phyloP scores from a whole-genome alignment of 2,888 invertebrate species.

The Cerastoderma edule region DNA sequence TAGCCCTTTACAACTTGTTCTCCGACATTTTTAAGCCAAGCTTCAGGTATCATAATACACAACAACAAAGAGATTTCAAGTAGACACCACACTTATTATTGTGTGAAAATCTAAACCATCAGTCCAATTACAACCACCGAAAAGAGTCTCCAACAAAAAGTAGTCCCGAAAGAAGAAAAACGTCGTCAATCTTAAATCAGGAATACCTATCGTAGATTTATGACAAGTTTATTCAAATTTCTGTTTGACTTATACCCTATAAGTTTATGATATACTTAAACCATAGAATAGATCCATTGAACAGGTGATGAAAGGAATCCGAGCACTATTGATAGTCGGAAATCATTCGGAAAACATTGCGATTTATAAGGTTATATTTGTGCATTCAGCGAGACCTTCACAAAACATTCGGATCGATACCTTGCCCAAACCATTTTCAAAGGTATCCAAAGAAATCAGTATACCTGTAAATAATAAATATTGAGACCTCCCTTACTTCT shows the following conservation, averaged over 20 bases:
- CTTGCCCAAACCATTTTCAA: background rate
- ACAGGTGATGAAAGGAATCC: conserved; percentile 15
- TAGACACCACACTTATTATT: conserved; percentile 4
- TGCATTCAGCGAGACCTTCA: conserved; percentile 17
- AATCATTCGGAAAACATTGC: conserved; percentile 14
- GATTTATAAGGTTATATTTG: conserved; percentile 16
- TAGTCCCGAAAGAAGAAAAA: conserved; percentile 3
- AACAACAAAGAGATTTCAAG: background rate
- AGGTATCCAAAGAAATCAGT: conserved; percentile 14
- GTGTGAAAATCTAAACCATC: background rate
- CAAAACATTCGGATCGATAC: conserved; percentile 13
- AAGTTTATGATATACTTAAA: conserved; percentile 21
- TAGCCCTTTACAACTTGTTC: conserved; percentile 60
- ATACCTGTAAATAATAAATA: too few species aligned
- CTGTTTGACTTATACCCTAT: conserved; percentile 12
- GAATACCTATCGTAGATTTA: conserved; percentile 9
- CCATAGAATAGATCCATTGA: conserved; percentile 14
- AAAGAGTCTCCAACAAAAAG: conserved; percentile 12
- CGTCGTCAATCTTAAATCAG: background rate
- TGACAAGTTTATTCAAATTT: conserved; percentile 20
- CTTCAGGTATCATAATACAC: conserved; percentile 58
- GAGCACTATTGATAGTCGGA: conserved; percentile 20
- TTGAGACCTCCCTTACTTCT: too few species aligned
- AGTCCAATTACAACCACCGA: too few species aligned
- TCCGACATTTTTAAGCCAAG: conserved; percentile 63